Evolutionary conservation across 2,113 vertebrate genomes (phyloP), one percentile per base, ranked within the genome.

Genomic region (Callocephalon fimbriatum): DNA sequence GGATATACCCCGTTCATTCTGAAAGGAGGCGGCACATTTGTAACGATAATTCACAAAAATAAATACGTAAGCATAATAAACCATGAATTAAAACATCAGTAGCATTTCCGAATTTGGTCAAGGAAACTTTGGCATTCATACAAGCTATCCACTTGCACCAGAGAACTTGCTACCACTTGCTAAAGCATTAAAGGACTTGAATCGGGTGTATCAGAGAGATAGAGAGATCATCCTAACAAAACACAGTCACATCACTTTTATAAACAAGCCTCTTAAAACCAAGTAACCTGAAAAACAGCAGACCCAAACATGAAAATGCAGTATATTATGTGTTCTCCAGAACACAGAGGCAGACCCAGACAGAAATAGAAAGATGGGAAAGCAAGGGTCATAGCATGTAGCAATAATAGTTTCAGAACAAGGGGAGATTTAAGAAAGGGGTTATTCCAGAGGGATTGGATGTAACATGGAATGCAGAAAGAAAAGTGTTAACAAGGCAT

Each of bases 251-350:
- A 45, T 2, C 12, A 40, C 4, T 7, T 63, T 10, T 25, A 38
- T 29, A 81, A 77, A 63, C 6, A 62, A 71, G 32, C 22, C 42
- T 86, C 65, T 92, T 89, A 51, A 88, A 95, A 75, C 5, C 20
- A 95, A 63, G 4, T 47, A 63, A 71, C 0, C 3, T 18, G 44
- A 86, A 84, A 80, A 92, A 18, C 7, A 80, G 18, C 19, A 79
- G 54, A 74, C 13, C 12, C 45, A 53, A 75, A 32, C 9, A 58
- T 5, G 45, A 40, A 87, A 94, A 75, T 20, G 25, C 26, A 50
- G n/a, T 51, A 47, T 44, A 26, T 12, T 37, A 19, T 54, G 18
- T 37, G 6, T 56, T 85, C 44, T 87, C 51, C 61, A 75, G 38
- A 45, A 61, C 22, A 63, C 22, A 45, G 38, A 86, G 10, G 26